A percentile compares a stretch with the other conserved stretches of the same genome.
phyloP scores from a whole-genome alignment of 2,797 vertebrate genomes.

The Hephaestus fuliginosus region DNA sequence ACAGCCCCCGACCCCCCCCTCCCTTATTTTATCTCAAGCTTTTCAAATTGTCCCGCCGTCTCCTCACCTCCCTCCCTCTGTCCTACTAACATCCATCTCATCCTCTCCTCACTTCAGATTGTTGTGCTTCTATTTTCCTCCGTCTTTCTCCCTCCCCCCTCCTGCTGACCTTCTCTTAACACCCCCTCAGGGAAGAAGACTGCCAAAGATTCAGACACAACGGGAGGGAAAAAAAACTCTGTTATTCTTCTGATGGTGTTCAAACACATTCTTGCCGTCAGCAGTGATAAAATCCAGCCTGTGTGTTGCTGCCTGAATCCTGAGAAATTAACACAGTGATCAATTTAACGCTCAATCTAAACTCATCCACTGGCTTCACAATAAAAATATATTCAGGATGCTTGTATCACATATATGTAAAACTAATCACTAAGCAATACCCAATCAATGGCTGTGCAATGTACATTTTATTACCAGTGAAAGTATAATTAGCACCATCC shows the following conservation, averaged over 20 bases:
- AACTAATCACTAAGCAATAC: not conserved
- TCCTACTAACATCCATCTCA: slow-evolving; percentile 51
- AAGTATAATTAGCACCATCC: not conserved
- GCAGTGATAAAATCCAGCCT: not conserved
- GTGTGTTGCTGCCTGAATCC: not conserved
- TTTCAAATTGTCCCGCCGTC: slow-evolving; percentile 25
- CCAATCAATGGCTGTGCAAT: not conserved
- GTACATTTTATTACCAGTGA: not conserved
- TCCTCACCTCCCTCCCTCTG: slow-evolving; percentile 30
- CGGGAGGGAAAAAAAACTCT: not conserved
- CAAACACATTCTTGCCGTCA: slow-evolving; percentile 17
- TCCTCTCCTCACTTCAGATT: slow-evolving; percentile 31
- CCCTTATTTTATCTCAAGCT: slow-evolving; percentile 16
- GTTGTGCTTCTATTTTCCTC: slow-evolving; percentile 14
- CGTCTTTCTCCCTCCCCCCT: slow-evolving; percentile 29
- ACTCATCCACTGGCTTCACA: not conserved
- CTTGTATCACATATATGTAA: not conserved
- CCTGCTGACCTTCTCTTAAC: slow-evolving; percentile 68
- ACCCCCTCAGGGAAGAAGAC: slow-evolving; percentile 74
- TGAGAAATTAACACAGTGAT: not conserved
- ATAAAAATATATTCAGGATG: not conserved
- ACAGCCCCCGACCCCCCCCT: slow-evolving; percentile 18
- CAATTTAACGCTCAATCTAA: not conserved
- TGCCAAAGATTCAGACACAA: slow-evolving; percentile 62
- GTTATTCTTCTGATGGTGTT: slow-evolving; percentile 37